Evolutionary conservation across 2,797 vertebrate genomes (phyloP).

Genomic region (Phoxinus dragarum): DNA sequence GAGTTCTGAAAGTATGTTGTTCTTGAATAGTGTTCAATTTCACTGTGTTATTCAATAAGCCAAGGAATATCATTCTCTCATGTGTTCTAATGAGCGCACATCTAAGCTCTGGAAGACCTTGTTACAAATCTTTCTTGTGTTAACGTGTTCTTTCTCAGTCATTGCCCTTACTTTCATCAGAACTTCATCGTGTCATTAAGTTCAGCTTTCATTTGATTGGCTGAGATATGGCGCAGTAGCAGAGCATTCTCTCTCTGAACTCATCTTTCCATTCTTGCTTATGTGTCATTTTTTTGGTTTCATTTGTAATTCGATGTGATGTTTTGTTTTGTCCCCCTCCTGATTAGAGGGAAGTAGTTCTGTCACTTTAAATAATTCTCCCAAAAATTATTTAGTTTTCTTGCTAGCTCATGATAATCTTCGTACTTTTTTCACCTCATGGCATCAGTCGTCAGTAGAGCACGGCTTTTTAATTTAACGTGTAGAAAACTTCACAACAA

Average conservation of each 20-base stretch:
- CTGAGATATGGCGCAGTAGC: background rate
- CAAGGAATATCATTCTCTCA: slow-evolving; percentile 1
- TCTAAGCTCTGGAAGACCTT: slow-evolving; percentile 13
- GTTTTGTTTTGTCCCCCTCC: slow-evolving; percentile 28
- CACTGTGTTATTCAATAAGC: background rate
- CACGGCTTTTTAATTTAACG: background rate
- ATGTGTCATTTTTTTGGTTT: background rate
- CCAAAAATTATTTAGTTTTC: background rate
- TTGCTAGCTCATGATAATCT: slow-evolving; percentile 31
- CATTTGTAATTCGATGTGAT: slow-evolving; percentile 6
- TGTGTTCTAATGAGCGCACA: slow-evolving; percentile 11
- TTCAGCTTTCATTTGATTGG: slow-evolving; percentile 21
- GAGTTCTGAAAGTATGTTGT: background rate
- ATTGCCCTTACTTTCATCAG: slow-evolving; percentile 38
- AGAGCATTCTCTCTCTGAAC: slow-evolving; percentile 18
- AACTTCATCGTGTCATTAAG: slow-evolving; percentile 31
- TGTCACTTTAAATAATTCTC: slow-evolving; percentile 22
- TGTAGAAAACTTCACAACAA: slow-evolving; percentile 14
- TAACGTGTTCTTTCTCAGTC: background rate
- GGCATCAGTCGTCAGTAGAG: background rate
- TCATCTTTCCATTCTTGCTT: slow-evolving; percentile 9
- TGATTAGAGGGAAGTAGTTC: slow-evolving; percentile 8
- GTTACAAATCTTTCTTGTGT: background rate
- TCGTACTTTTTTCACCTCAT: slow-evolving; percentile 19
- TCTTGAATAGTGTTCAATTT: background rate